Evolutionary conservation across 1,140 invertebrate genomes (phyloP), one percentile per base, ranked within the genome.

Genomic region (Cotesia typhae): DNA sequence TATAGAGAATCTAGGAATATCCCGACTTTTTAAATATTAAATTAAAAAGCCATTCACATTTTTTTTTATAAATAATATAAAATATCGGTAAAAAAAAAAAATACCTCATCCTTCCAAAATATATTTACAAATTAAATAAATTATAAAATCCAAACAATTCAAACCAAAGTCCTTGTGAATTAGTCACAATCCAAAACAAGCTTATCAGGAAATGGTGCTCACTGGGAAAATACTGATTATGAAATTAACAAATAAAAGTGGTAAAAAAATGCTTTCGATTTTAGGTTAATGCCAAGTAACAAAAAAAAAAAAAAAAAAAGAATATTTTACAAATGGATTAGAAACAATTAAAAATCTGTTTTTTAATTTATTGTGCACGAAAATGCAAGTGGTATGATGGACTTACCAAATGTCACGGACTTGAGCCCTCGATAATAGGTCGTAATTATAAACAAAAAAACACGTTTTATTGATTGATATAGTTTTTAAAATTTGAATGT

Each of bases 371-470:
- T 20, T 70, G 80, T 77, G 76, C 73, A 75, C 78, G 72, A 77
- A 77, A 14, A 76, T 77, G 77, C 77, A 77, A 80, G 71, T 65
- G 63, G 41, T 47, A 81, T 80, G 77, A 77, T 78, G 63, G 77
- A 84, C 83, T 84, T 84, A 84, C 82, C 83, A 71, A 79, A 75
- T 57, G 68, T 79, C 80, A 82, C 74, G 77, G 73, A 82, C 80
- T 76, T 60, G 79, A 83, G 81, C 80, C 81, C 82, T 84, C 82
- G 78, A 81, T 80, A 79, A 82, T 80, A 74, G 79, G 79, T 79
- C 77, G 82, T 83, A 80, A 82, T 83, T 83, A 82, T 78, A 80
- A 84, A 81, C 77, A 84, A 80, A 84, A 81, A 84, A 84, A 84
- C 71, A 82, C 75, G 57, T 74, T 77, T 77, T 72, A 76, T 74